phyloP scores from a whole-genome alignment of 2,113 vertebrate genomes.

The Callipepla squamata region DNA sequence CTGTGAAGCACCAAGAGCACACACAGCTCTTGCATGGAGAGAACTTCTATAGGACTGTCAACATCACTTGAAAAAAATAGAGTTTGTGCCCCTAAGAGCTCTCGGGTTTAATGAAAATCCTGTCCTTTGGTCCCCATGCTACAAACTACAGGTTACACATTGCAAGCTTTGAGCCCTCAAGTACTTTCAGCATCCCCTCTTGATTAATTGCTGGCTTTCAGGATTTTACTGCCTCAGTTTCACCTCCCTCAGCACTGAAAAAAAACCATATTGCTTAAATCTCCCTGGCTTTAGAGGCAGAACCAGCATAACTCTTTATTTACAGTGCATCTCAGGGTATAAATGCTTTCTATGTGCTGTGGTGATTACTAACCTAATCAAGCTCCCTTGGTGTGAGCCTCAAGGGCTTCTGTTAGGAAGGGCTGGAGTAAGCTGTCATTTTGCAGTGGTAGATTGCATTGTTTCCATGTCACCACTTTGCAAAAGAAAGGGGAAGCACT shows the following conservation, averaged over 20 bases:
- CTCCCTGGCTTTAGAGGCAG: neutral
- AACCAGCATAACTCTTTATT: slow-evolving; percentile 9
- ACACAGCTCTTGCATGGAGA: neutral
- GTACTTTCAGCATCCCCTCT: slow-evolving; percentile 5
- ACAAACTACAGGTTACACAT: neutral
- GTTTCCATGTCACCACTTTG: slow-evolving; percentile 65
- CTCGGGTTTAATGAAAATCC: neutral
- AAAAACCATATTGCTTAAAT: neutral
- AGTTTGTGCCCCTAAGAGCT: neutral
- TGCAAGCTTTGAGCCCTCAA: neutral
- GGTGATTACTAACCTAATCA: slow-evolving; percentile 69
- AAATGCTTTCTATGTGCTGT: slow-evolving; percentile 52
- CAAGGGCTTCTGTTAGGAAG: slow-evolving; percentile 61
- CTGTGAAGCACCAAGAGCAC: neutral
- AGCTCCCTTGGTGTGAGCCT: slow-evolving; percentile 59
- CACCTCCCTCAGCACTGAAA: neutral
- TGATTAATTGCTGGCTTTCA: slow-evolving; percentile 19
- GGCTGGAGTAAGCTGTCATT: slow-evolving; percentile 67
- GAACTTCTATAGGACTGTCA: neutral
- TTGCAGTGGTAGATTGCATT: slow-evolving; percentile 62
- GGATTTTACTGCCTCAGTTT: slow-evolving; percentile 53
- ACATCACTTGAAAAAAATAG: neutral
- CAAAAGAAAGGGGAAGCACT: slow-evolving; percentile 45
- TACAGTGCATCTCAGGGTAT: slow-evolving; percentile 13
- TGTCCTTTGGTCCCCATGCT: slow-evolving; percentile 12